Evolutionary conservation across 2,797 vertebrate genomes (phyloP), one percentile per base, ranked within the genome.

Genomic region (Xenentodon cancila): DNA sequence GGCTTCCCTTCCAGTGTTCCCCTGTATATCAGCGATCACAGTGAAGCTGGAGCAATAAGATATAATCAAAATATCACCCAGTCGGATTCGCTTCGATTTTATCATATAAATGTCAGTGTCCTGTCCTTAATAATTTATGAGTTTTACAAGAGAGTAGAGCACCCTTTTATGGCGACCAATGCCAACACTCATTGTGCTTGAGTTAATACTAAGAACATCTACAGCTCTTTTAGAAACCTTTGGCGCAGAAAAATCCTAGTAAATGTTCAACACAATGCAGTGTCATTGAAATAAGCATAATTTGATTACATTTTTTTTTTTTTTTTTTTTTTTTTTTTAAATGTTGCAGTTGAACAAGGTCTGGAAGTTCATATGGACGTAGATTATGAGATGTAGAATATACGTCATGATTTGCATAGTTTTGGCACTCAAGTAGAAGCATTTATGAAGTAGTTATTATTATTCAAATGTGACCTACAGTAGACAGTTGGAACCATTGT

Each of bases 11-110:
- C 2, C 7, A 34, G 19, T 58, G 37, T 45, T 69, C 52, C 62
- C 50, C 19, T 58, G 45, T 48, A 55, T 42, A 30, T 51, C 43
- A 19, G 50, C 57, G 68, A 48, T 55, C 25, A 59, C 22, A 56
- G 37, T 22, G 49, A 57, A 53, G 49, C 59, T 40, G 20, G 25
- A 45, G 17, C 64, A 32, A 42, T 43, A 60, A 51, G 16, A 40
- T 15, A 40, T 13, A 40, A 40, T 13, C 2, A 3, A 68, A 57
- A 66, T 66, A 42, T 66, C 53, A 25, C 18, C 30, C 46, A 58
- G n/a, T 18, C 30, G 32, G 46, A 50, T 19, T 27, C 49, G 59
- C 19, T 20, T 45, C 37, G 55, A 30, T 8, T 30, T 15, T 15
- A 40, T 37, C 34, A 5, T 37, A 37, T 37, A 13, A 37, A 73